Evolutionary conservation across 2,797 vertebrate species (phyloP), one percentile per base, ranked within the genome.

Genomic region (Spheniscus humboldti): DNA sequence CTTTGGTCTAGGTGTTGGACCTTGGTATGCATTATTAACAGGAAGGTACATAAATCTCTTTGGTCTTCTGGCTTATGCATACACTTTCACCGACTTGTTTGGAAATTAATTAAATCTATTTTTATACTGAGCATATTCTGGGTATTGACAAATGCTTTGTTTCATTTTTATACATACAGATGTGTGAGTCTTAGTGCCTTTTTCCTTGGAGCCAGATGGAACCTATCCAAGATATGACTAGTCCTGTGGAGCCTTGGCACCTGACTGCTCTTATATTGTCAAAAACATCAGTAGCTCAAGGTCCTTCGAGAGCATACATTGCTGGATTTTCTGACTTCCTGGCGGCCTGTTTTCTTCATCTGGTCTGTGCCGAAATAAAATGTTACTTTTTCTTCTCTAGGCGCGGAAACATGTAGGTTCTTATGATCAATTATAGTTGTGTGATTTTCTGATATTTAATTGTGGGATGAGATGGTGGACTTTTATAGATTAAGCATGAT

Each of bases 151-250:
- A 96, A 91, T 74, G n/a, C 35, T 91, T 95, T 79, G 9, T 89
- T 95, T 85, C 4, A 8, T 90, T 93, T 92, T 93, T 55, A 68
- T 67, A 57, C 28, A 15, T 93, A 72, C 50, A 95, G 72, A 91
- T 91, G 86, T 89, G 93, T 88, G 60, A 94, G 50, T 24, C 48
- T 80, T 85, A 53, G 30, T 75, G 30, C 13, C n/a, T 85, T 94
- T 94, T 92, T 94, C 24, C 69, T 86, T 66, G 24, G 24, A 93
- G 86, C 75, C 86, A 91, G 72, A 78, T 91, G 86, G 94, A 96
- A 64, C 6, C 11, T 35, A 64, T 53, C 90, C 92, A 94, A 76
- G 43, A 63, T 62, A 41, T 0, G 2, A 64, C 77, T 74, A 80
- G 53, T 74, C 48, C 75, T 72, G 68, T 1, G 13, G 33, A 95